Evolutionary conservation across 2,797 vertebrate species (phyloP).

Genomic region (Apogon talboti): DNA sequence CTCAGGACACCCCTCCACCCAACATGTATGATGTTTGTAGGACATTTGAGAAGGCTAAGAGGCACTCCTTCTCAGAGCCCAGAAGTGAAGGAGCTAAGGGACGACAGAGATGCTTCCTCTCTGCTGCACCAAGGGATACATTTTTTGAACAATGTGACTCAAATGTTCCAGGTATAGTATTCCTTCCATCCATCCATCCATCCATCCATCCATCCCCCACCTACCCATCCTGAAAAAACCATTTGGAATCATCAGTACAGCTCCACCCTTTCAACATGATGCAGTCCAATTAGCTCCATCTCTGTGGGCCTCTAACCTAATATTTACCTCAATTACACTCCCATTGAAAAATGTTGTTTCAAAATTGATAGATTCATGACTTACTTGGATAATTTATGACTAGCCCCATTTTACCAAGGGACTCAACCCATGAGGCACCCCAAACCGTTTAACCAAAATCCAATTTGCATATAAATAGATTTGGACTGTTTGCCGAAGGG

Average conservation of each 20-base stretch:
- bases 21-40: slow-evolving; percentile 80
- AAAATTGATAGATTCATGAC: slow-evolving; percentile 90
- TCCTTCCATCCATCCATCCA: no score
- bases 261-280: slow-evolving; percentile 33
- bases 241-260: slow-evolving; percentile 18
- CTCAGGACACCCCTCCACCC: slow-evolving; percentile 81
- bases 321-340: slow-evolving; percentile 84
- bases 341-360: slow-evolving; percentile 88
- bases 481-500: slow-evolving; percentile 86
- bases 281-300: slow-evolving; percentile 73
- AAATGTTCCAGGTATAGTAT: slow-evolving; percentile 83
- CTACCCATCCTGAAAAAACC: neutral
- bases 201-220: neutral
- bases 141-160: slow-evolving; percentile 38
- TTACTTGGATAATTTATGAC: slow-evolving; percentile 91
- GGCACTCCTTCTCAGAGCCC: slow-evolving; percentile 70
- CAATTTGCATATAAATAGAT: slow-evolving; percentile 98
- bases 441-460: slow-evolving; percentile 85
- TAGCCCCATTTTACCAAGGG: slow-evolving; percentile 81
- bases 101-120: slow-evolving; percentile 84
- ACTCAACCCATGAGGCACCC: slow-evolving; percentile 79
- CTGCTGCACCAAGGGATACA: slow-evolving; percentile 63
- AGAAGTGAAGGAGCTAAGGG: slow-evolving; percentile 74
- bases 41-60: slow-evolving; percentile 76
- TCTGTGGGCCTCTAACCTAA: slow-evolving; percentile 84